Percentiles rank a stretch among this genome's conserved stretches.
Evolutionary conservation across 2,113 vertebrate species (phyloP).

Genomic region (Oceanites oceanicus): DNA sequence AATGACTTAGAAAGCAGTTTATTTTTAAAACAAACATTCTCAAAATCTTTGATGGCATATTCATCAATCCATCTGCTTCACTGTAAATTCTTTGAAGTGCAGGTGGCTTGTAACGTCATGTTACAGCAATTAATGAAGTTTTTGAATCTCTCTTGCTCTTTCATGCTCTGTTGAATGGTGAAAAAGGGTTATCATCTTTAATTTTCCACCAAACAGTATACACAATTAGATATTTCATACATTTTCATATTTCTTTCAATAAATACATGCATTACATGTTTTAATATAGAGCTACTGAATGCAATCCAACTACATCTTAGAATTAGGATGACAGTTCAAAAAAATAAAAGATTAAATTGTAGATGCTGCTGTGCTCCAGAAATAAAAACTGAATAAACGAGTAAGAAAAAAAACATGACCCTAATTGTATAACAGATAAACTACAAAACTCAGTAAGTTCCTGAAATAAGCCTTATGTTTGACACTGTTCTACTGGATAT

Average conservation of each 20-base stretch:
- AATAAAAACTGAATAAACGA: background rate
- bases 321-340: background rate
- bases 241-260: slow-evolving; percentile 42
- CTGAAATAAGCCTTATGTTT: background rate
- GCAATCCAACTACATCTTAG: background rate
- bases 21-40: slow-evolving; percentile 74
- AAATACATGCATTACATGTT: background rate
- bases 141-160: slow-evolving; percentile 63
- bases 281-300: slow-evolving; percentile 17
- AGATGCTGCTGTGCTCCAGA: background rate
- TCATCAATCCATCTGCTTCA: slow-evolving; percentile 74
- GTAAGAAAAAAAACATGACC: background rate
- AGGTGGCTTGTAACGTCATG: slow-evolving; percentile 66
- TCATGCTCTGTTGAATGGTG: slow-evolving; percentile 46
- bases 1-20: slow-evolving; percentile 50
- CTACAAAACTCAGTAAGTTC: background rate
- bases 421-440: background rate
- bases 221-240: slow-evolving; percentile 50
- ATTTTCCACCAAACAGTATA: slow-evolving; percentile 52
- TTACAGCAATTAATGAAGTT: slow-evolving; percentile 73
- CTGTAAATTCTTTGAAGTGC: slow-evolving; percentile 66
- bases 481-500: background rate
- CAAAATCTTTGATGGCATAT: slow-evolving; percentile 64
- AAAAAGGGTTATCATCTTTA: slow-evolving; percentile 66
- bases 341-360: background rate